A percentile compares a stretch with the other conserved stretches of the same genome.
phyloP scores from a whole-genome alignment of 2,797 vertebrate species.

The Thaleichthys pacificus region DNA sequence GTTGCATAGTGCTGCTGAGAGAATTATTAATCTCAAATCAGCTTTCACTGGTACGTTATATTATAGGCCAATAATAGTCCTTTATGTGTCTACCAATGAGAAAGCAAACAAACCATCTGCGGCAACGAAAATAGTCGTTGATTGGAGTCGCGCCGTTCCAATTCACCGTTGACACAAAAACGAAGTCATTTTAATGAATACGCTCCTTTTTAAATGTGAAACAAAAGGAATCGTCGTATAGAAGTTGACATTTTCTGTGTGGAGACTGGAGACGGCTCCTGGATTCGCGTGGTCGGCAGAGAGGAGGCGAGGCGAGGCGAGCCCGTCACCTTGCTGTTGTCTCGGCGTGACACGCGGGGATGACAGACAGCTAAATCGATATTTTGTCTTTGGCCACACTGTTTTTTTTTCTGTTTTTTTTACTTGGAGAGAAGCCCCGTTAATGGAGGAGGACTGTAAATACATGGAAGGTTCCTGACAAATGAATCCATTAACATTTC shows the following conservation, averaged over 20 bases:
- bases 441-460: slow-evolving; percentile 81
- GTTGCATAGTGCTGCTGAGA: not conserved
- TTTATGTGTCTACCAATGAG: slow-evolving; percentile 8
- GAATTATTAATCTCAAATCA: not conserved
- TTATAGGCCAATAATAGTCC: not conserved
- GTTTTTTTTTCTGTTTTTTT: slow-evolving; percentile 66
- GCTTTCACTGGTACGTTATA: not conserved
- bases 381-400: slow-evolving; percentile 74
- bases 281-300: slow-evolving; percentile 14
- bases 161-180: not conserved
- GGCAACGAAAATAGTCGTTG: not conserved
- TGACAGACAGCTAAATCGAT: slow-evolving; percentile 75
- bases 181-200: too few species aligned
- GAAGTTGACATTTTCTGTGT: too few species aligned
- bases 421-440: slow-evolving; percentile 55
- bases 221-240: too few species aligned
- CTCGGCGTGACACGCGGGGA: slow-evolving; percentile 62
- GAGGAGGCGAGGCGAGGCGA: slow-evolving; percentile 25
- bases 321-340: slow-evolving; percentile 48
- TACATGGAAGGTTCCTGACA: slow-evolving; percentile 81
- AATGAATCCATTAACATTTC: slow-evolving; percentile 88
- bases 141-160: not conserved
- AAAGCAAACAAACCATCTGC: not conserved
- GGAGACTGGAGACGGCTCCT: too few species aligned
- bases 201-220: too few species aligned